Conservation (phyloP, 2,113 vertebrate species). For the Pseudorasbora parva region DNA sequence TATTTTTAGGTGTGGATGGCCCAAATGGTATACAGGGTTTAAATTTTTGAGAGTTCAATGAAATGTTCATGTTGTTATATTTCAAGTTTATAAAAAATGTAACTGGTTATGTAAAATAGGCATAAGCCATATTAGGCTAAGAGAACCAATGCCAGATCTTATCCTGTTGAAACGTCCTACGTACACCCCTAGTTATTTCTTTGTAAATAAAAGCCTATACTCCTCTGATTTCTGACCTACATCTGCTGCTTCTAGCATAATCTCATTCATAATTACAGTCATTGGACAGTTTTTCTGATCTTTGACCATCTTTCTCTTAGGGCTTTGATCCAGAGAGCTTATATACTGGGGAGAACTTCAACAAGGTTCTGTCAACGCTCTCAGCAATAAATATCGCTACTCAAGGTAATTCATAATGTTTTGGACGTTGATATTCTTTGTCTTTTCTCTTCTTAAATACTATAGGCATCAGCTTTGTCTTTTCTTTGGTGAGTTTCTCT, state of each 20-base stretch:
- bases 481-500: background rate
- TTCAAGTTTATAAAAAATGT: background rate
- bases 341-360: constrained; percentile 89
- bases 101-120: background rate
- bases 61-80: background rate
- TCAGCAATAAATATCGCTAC: constrained; percentile 90
- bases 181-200: background rate
- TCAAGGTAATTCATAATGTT: constrained; percentile 83
- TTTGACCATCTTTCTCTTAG: constrained; percentile 67
- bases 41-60: background rate
- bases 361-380: constrained; percentile 86
- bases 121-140: background rate
- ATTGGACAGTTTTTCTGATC: background rate
- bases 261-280: background rate
- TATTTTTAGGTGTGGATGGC: background rate
- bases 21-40: background rate
- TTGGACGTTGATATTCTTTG: background rate
- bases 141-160: background rate
- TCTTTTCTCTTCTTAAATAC: background rate
- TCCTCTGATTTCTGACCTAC: constrained; percentile 42
- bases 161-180: background rate
- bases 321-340: constrained; percentile 90
- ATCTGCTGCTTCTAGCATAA: background rate
- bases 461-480: background rate
- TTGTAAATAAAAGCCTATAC: background rate